Conservation (phyloP, 2,113 vertebrate species). For the Electrona antarctica region DNA sequence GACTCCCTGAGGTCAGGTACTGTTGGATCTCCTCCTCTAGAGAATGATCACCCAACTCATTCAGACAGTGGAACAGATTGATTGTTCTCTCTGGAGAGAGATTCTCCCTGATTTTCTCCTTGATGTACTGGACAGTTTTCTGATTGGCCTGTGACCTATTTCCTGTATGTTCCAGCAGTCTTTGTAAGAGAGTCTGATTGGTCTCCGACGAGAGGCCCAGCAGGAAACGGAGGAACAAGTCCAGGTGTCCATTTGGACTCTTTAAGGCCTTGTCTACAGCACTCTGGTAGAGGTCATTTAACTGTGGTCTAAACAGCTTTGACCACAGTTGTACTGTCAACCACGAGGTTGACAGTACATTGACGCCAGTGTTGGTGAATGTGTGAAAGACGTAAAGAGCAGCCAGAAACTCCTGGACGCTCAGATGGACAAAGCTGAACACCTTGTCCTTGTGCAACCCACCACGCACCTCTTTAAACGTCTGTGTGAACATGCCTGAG, state of each 20-base stretch:
- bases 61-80: slow-evolving; percentile 10
- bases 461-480: not conserved
- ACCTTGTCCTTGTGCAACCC: slow-evolving; percentile 12
- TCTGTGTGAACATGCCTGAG: slow-evolving; percentile 42
- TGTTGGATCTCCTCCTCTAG: no score
- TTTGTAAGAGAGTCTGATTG: slow-evolving; percentile 24
- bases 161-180: slow-evolving; percentile 4
- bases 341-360: not conserved
- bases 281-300: slow-evolving; percentile 11
- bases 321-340: no score
- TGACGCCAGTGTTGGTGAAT: slow-evolving; percentile 13
- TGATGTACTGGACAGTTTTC: slow-evolving; percentile 27
- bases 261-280: slow-evolving; percentile 36
- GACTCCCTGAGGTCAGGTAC: no score
- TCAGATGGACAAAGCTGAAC: slow-evolving; percentile 42
- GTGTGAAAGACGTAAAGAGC: slow-evolving; percentile 21
- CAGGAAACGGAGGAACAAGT: slow-evolving; percentile 15
- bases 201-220: slow-evolving; percentile 33
- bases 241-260: slow-evolving; percentile 20
- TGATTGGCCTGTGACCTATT: not conserved
- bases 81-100: slow-evolving; percentile 32
- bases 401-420: slow-evolving; percentile 46
- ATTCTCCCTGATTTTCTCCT: slow-evolving; percentile 26
- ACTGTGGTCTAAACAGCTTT: not conserved
- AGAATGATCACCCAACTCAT: no score